phyloP scores from a whole-genome alignment of 2,888 invertebrate species.

The Mythimna albipuncta region DNA sequence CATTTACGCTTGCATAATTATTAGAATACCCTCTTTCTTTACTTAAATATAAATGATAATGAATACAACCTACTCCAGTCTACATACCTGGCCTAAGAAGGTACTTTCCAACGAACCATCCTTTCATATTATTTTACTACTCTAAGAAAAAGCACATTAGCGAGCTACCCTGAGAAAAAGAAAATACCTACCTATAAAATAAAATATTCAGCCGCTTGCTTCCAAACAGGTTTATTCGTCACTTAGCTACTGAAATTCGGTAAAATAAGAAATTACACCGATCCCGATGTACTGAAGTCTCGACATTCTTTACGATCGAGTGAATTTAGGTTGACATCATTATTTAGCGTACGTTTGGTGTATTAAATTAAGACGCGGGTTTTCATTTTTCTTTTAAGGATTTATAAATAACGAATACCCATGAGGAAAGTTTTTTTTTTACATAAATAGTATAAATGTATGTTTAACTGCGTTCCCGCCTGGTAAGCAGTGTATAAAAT shows the following conservation, averaged over 20 bases:
- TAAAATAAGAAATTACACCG: conserved; percentile 40
- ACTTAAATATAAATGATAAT: neutral
- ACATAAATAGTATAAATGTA: no score
- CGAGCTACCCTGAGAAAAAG: conserved; percentile 12
- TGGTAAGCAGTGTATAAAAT: no score
- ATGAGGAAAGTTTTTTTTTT: no score
- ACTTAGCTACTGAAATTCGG: conserved; percentile 28
- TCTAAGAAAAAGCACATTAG: conserved; percentile 36
- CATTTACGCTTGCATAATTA: neutral
- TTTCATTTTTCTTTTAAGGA: conserved; percentile 1
- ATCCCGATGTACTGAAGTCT: conserved; percentile 32
- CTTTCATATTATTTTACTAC: conserved; percentile 30
- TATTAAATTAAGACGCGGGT: conserved; percentile 3
- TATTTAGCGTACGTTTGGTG: neutral
- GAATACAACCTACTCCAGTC: neutral
- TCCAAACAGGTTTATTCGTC: conserved; percentile 32
- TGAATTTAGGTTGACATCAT: conserved; percentile 8
- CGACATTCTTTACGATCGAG: conserved; percentile 37
- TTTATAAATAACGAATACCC: neutral
- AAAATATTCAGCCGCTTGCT: conserved; percentile 44
- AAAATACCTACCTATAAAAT: conserved; percentile 23
- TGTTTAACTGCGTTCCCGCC: no score
- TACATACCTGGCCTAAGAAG: neutral
- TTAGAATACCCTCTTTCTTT: neutral
- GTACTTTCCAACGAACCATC: conserved; percentile 1